Evolutionary conservation across 2,113 vertebrate species (phyloP).

Genomic region (Dissostichus mawsoni): DNA sequence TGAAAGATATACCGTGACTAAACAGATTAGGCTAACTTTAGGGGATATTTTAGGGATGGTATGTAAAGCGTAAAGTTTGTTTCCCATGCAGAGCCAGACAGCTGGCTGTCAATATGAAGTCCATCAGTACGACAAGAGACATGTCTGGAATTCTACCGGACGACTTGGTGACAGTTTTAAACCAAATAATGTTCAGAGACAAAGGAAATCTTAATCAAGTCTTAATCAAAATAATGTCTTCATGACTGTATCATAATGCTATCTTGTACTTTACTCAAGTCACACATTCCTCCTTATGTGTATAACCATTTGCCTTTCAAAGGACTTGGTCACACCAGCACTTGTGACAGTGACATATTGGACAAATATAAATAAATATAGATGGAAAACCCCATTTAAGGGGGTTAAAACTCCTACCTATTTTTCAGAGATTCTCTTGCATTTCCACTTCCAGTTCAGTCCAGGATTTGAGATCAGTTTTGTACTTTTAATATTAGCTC

Average conservation of each 20-base stretch:
- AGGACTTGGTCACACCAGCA: not conserved
- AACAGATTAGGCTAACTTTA: slow-evolving; percentile 3
- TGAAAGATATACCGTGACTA: slow-evolving; percentile 12
- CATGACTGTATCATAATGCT: too few relatives aligned
- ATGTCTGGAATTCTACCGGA: too few relatives aligned
- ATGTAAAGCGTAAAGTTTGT: not conserved
- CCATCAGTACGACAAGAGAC: not conserved
- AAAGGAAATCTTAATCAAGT: too few relatives aligned
- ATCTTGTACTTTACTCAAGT: too few relatives aligned
- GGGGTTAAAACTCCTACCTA: not conserved
- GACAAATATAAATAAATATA: not conserved
- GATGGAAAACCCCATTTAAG: not conserved
- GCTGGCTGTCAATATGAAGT: not conserved
- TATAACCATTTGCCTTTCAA: too few relatives aligned
- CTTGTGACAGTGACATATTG: not conserved
- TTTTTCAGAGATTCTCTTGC: not conserved
- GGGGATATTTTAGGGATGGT: not conserved
- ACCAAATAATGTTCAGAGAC: too few relatives aligned
- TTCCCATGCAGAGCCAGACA: slow-evolving; percentile 2
- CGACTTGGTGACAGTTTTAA: slow-evolving; percentile 1
- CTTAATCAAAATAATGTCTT: too few relatives aligned
- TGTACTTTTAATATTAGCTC: not conserved
- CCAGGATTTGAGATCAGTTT: not conserved
- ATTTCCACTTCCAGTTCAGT: not conserved
- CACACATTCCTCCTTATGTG: too few relatives aligned